These are phyloP conservation scores for Hypselothyrea guttata DNA, from an alignment of 2,888 invertebrate genomes.

Conservation along the genomic window DNA sequence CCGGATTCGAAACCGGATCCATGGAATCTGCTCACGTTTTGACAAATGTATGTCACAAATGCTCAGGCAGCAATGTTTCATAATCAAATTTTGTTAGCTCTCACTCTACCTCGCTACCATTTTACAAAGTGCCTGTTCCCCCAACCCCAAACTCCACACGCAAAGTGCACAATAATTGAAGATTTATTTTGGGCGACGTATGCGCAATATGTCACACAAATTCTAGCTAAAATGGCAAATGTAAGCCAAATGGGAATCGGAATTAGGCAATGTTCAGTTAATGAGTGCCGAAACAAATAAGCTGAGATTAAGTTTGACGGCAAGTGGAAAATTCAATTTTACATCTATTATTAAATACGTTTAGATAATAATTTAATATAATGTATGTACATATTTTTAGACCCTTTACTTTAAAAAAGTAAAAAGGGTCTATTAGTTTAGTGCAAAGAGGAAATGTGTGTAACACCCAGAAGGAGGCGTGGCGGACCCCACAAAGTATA, in stretches of 20 bases:
- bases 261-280: slow-evolving; percentile 8
- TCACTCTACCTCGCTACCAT: slow-evolving; percentile 16
- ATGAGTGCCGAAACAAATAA: slow-evolving; percentile 6
- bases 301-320: no score
- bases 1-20: slow-evolving; percentile 3
- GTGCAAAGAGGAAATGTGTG: no score
- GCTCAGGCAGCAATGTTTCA: slow-evolving; percentile 50
- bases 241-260: background rate
- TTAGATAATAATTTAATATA: no score
- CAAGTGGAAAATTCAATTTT: no score
- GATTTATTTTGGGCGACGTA: slow-evolving; percentile 35
- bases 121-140: slow-evolving; percentile 37
- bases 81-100: slow-evolving; percentile 55
- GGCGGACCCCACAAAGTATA: no score
- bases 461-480: no score
- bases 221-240: background rate
- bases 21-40: slow-evolving; percentile 39
- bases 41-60: slow-evolving; percentile 51
- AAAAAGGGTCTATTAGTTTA: no score
- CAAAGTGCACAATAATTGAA: slow-evolving; percentile 36
- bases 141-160: background rate
- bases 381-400: no score
- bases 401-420: no score
- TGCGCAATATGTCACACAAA: slow-evolving; percentile 8
- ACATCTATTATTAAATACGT: no score